phyloP scores from a whole-genome alignment of 2,113 vertebrate species.

The Laticauda colubrina region DNA sequence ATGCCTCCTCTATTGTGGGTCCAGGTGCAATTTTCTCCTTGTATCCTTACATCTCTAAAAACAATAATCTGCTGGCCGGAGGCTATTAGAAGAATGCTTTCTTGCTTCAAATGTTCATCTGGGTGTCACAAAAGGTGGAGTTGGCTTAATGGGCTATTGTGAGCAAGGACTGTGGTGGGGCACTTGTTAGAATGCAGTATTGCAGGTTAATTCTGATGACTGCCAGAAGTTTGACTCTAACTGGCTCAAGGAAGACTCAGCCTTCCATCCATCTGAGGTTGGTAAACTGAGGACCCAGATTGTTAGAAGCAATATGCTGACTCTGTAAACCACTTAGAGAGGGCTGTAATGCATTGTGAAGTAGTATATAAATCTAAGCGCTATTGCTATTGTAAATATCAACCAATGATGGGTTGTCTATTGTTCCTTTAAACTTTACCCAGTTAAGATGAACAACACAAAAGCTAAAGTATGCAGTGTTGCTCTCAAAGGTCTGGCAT shows the following conservation, averaged over 20 bases:
- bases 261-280: not conserved
- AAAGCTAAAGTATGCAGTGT: not conserved
- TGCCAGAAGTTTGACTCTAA: not conserved
- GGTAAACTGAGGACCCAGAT: not conserved
- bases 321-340: too few species aligned
- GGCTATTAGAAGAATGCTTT: not conserved
- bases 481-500: not conserved
- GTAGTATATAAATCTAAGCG: not conserved
- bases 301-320: not conserved
- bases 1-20: not conserved
- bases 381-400: not conserved
- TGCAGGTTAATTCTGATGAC: too few species aligned
- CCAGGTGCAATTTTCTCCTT: not conserved
- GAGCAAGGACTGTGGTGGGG: not conserved
- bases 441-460: not conserved
- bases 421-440: not conserved
- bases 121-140: not conserved
- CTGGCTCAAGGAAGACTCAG: not conserved
- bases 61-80: not conserved
- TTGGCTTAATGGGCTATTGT: not conserved
- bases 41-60: not conserved
- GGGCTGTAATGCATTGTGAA: not conserved
- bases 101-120: not conserved
- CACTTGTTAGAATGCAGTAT: too few species aligned
- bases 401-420: not conserved